A percentile compares a stretch with the other conserved stretches of the same genome.
These are phyloP conservation scores for Heteromyza rotundicornis DNA, from an alignment of 2,888 invertebrate genomes.

Conservation along the genomic window DNA sequence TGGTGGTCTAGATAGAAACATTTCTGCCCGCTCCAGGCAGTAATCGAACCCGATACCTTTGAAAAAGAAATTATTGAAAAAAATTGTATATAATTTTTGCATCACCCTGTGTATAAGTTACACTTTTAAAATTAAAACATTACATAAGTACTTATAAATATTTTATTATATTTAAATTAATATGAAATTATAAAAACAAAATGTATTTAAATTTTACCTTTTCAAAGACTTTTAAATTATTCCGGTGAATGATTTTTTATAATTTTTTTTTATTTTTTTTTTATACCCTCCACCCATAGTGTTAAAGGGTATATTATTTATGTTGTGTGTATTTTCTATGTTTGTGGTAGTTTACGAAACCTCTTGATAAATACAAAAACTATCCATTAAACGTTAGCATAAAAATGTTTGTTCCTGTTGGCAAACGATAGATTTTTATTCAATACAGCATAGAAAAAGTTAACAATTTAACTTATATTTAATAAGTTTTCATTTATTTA, in stretches of 20 bases:
- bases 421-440: not conserved
- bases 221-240: too few relatives aligned
- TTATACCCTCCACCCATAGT: too few relatives aligned
- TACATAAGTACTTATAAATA: too few relatives aligned
- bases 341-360: constrained; percentile 33
- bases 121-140: too few relatives aligned
- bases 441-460: not conserved
- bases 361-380: constrained; percentile 21
- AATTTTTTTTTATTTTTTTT: constrained; percentile 25
- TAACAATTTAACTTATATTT: constrained; percentile 1
- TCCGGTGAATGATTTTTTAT: constrained; percentile 20
- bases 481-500: too few relatives aligned
- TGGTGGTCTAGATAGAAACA: too few relatives aligned
- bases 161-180: too few relatives aligned
- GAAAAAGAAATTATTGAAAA: too few relatives aligned
- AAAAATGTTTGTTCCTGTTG: not conserved
- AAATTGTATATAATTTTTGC: too few relatives aligned
- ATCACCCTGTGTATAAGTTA: too few relatives aligned
- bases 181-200: not conserved
- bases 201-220: constrained; percentile 20
- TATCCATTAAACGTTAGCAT: not conserved
- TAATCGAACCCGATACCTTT: too few relatives aligned
- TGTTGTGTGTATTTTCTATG: not conserved
- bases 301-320: constrained; percentile 25
- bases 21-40: too few relatives aligned